Evolutionary conservation across 2,888 invertebrate species (phyloP), one percentile per base, ranked within the genome.

Genomic region (Drosophila tanythrix): DNA sequence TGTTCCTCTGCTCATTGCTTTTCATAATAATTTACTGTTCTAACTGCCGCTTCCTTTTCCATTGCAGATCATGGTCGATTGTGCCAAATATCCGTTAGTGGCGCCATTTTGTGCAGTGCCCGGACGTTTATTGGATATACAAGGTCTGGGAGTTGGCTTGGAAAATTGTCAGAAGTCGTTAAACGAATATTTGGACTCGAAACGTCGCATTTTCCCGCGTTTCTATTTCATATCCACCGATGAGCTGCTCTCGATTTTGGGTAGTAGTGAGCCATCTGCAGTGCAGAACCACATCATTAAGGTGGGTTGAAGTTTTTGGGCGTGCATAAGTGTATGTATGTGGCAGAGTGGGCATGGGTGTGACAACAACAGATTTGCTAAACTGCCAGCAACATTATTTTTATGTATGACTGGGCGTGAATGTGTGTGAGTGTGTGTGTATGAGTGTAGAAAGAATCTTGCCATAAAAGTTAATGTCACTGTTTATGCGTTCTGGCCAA

Each of bases 221-320:
- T 98, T 98, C 93, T 98, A 97, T 94, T 98, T 98, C 93, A 97
- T 98, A 90, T 98, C 98, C 4, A 98, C 98, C 35, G 98, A 98
- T 89, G 98, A 98, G 92, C 93, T 98, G 79, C 94, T 99, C 10
- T 96, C 97, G 3, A 97, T 98, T 83, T 94, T 98, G 59, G 98
- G 98, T 18, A 97, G 97, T 91, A 97, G 96, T 79, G 96, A 97
- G 75, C 96, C 97, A 13, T 94, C 94, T 61, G 96, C 96, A 85
- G 97, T 98, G 11, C 98, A 98, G 92, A 97, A 98, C 88, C 98
- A 98, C 91, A 97, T 98, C 95, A 97, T 98, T 63, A 98, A 98
- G 95, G 96, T 96, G 92, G 83, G 83, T 74, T 63, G 61, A 68
- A 66, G 55, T 69, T 62, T 13, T 60, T 31, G 61, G 55, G 62